Percentiles rank a stretch among this genome's conserved stretches.
Evolutionary conservation across 2,888 invertebrate genomes (phyloP).

Genomic region (Clusia tigrina): DNA sequence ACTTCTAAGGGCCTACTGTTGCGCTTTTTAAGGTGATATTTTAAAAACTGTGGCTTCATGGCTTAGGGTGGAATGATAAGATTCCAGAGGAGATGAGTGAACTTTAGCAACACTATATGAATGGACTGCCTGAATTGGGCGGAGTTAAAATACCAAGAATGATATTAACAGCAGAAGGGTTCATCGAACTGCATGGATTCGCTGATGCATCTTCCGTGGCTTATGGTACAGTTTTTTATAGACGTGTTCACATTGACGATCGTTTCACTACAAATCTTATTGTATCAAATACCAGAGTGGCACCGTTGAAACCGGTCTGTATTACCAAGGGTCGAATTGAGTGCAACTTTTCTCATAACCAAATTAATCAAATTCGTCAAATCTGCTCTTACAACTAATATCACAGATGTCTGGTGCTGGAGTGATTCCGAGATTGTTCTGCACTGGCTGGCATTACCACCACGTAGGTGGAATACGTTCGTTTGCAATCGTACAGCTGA

Average conservation of each 20-base stretch:
- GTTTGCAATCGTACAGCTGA: conserved; percentile 33
- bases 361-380: conserved; percentile 23
- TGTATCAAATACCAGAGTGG: no score
- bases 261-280: no score
- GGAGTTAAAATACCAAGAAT: conserved; percentile 16
- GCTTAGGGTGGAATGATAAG: conserved; percentile 31
- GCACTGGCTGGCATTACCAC: conserved; percentile 41
- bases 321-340: conserved; percentile 30
- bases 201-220: conserved; percentile 24
- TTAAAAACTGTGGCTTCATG: conserved; percentile 32
- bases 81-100: conserved; percentile 19
- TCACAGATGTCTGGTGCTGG: conserved; percentile 26
- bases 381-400: conserved; percentile 18
- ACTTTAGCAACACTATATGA: conserved; percentile 7
- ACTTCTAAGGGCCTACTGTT: conserved; percentile 28
- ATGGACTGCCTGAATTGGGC: conserved; percentile 13
- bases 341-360: conserved; percentile 25
- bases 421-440: conserved; percentile 49
- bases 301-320: no score
- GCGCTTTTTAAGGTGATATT: conserved; percentile 31
- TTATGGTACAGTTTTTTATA: no score
- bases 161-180: neutral
- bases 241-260: no score
- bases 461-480: conserved; percentile 32
- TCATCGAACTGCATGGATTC: conserved; percentile 22